Percentiles rank a stretch among this genome's conserved stretches.
Evolutionary conservation across 64 coral and sea anemone genomes (phyloP).

Genomic region (Porites australiensis): DNA sequence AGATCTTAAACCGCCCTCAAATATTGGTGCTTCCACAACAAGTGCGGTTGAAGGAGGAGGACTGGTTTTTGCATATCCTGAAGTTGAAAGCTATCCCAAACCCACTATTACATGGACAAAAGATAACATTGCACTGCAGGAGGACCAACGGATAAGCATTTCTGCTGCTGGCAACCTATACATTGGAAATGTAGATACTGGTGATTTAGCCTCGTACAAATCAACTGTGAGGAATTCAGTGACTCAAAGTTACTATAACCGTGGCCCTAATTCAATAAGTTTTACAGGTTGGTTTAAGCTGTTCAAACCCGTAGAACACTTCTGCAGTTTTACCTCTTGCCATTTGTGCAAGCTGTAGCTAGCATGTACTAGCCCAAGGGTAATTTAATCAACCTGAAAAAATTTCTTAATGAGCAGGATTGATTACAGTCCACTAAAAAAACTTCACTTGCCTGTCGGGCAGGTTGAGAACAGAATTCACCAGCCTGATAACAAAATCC

Average conservation of each 20-base stretch:
- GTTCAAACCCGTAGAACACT: too few relatives aligned
- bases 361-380: too few relatives aligned
- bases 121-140: constrained; percentile 3
- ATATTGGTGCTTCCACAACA: neutral
- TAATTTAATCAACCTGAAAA: too few relatives aligned
- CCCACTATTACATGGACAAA: constrained; percentile 70
- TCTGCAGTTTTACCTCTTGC: too few relatives aligned
- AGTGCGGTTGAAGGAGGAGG: constrained; percentile 6
- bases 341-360: too few relatives aligned
- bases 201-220: constrained; percentile 59
- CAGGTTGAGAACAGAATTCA: too few relatives aligned
- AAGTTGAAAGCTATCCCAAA: constrained; percentile 68
- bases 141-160: constrained; percentile 72
- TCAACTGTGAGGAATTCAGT: constrained; percentile 77
- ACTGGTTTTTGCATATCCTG: constrained; percentile 18
- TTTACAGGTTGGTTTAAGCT: constrained; percentile 60
- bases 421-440: too few relatives aligned
- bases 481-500: too few relatives aligned
- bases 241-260: constrained; percentile 8
- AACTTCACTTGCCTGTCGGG: too few relatives aligned
- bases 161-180: constrained; percentile 78
- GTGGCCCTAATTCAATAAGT: constrained; percentile 29
- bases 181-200: constrained; percentile 57
- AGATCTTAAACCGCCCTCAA: constrained; percentile 12
- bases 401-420: too few relatives aligned